Evolutionary conservation across 2,113 vertebrate genomes (phyloP), one percentile per base, ranked within the genome.

Genomic region (Cryptomyrus ogoouensis): DNA sequence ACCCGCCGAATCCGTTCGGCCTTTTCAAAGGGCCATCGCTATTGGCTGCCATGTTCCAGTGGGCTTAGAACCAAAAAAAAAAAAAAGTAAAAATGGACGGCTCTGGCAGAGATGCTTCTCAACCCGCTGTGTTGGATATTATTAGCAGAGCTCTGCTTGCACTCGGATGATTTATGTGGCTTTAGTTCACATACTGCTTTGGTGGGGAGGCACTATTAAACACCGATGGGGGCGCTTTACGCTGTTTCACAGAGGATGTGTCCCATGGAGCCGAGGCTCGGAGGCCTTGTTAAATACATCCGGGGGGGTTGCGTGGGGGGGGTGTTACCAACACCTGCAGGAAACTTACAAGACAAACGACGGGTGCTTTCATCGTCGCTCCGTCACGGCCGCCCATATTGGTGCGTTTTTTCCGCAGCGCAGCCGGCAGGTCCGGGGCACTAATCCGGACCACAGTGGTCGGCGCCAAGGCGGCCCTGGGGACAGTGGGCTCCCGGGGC

Each of bases 1-100:
- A 94, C 90, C 92, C 93, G 93, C 93, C 92, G 93, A 92, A 91
- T 92, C 58, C 90, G 83, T 91, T 91, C 91, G 90, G 90, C 93
- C 93, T 91, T 93, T 93, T 91, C 27, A 31, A 83, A 91, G 58
- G 19, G 56, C 66, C 91, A 94, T 95, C 92, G 77, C 62, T 52
- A 47, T 44, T 90, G 88, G 84, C 89, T 90, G 91, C 93, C 92
- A 70, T 47, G 53, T 49, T 53, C 0, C 39, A 27, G 19, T n/a
- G 19, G 15, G 31, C 56, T 66, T 46, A 44, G 35, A 42, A 80
- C 17, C 49, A 87, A 31, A n/a, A 87, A 87, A 3, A 27, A 39
- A n/a, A n/a, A 12, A 17, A 31, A 27, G 10, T 31, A 13, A 13
- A 74, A 74, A 74, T 74, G 70, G 12, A 42, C 19, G 52, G 19